Conservation (phyloP, 2,797 vertebrate species). For the Mycteria americana region DNA sequence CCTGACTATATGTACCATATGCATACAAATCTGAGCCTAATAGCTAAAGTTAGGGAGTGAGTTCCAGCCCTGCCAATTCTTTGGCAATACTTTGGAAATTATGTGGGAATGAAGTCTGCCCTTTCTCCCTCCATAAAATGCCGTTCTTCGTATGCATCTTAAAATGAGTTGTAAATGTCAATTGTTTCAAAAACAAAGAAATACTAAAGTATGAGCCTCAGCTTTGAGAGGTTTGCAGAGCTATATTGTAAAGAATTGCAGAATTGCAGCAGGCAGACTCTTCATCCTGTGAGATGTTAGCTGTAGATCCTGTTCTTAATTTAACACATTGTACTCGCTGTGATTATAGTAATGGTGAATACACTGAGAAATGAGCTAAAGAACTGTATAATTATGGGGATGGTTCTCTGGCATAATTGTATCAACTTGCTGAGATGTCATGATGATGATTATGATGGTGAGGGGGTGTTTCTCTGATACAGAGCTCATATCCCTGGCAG, state of each 20-base stretch:
- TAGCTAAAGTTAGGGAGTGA: neutral
- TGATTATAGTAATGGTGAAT: conserved; percentile 72
- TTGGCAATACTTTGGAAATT: neutral
- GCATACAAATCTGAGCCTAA: neutral
- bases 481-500: conserved; percentile 67
- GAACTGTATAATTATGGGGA: conserved; percentile 60
- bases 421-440: conserved; percentile 65
- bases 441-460: conserved; percentile 64
- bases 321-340: conserved; percentile 64
- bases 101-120: neutral
- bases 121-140: neutral
- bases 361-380: conserved; percentile 59
- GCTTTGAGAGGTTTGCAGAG: conserved; percentile 48
- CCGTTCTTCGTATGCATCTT: neutral
- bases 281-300: conserved; percentile 39
- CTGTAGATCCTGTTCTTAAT: conserved; percentile 74
- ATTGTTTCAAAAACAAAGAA: conserved; percentile 46
- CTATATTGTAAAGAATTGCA: conserved; percentile 32
- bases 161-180: neutral
- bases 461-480: conserved; percentile 67
- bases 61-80: neutral
- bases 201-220: conserved; percentile 1
- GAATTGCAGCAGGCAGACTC: conserved; percentile 53
- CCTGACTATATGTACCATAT: neutral
- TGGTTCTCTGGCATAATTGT: conserved; percentile 68